Base-by-base conservation (phyloP, 1,140 invertebrate species). In the Camponotus vicinus region DNA sequence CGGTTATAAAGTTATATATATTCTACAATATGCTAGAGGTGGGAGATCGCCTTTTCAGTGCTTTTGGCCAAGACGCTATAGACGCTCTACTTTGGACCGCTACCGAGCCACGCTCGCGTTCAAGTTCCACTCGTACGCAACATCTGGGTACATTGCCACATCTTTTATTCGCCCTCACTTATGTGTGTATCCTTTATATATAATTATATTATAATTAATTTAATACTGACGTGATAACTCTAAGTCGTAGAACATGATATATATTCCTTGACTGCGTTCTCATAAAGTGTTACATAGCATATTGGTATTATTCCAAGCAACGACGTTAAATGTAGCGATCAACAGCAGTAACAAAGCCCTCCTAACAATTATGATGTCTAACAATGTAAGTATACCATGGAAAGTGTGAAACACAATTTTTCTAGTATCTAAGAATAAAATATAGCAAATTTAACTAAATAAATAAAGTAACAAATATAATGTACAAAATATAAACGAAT, bases 21-120 rank as follows among this genome's bases (percentile, higher is more conserved):
- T 99, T 99, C 95, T 99, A 99, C 94, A 99, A 99, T 95, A 99
- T 99, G 98, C 95, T 99, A 70, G 99, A 99, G 96, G 99, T 99
- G 59, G 98, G 98, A 27, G 99, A 99, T 95, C 96, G 98, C 88
- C 95, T 99, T 66, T 98, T 99, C 92, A 99, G 98, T 78, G 98
- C 98, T 37, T 99, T 99, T 96, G 99, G 99, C 3, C 99, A 99
- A 96, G 99, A 99, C 93, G 98, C 98, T 32, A 97, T 99, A 77
- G 99, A 99, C 96, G 98, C 99, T 34, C 95, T 99, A 18, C 98
- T 99, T 91, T 99, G 99, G 98, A 99, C 99, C 49, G 99, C 99
- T 0, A 99, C 98, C 15, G 99, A 99, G 94, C 98, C 98, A 13
- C 96, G 97, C 91, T 97, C 97, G 52, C 96, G 97, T 89, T 92